These are phyloP conservation scores for Nasua narica DNA, from an alignment of 2,797 vertebrate species.

Conservation along the genomic window DNA sequence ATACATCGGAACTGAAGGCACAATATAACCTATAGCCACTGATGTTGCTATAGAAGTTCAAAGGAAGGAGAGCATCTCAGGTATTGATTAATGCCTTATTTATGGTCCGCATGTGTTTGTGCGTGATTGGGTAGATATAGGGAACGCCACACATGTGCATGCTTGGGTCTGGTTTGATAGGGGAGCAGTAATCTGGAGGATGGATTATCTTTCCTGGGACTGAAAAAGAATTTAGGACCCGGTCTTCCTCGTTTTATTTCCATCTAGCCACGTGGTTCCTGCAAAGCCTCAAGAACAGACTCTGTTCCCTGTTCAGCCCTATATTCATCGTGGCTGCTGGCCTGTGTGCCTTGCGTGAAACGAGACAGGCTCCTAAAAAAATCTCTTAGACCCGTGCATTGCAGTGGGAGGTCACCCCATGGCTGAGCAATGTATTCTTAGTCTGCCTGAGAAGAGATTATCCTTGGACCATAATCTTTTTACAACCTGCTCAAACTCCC, in stretches of 20 bases:
- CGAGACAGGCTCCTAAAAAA: neutral
- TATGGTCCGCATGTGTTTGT: neutral
- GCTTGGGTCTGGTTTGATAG: neutral
- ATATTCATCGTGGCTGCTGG: neutral
- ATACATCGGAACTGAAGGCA: neutral
- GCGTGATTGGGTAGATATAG: neutral
- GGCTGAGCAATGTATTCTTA: neutral
- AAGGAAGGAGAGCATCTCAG: neutral
- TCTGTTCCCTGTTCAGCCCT: neutral
- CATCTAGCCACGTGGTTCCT: neutral
- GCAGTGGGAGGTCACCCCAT: neutral
- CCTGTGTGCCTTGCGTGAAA: neutral
- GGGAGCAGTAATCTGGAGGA: neutral
- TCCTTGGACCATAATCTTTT: constrained; percentile 30
- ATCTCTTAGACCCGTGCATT: neutral
- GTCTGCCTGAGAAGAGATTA: neutral
- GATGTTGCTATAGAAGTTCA: neutral
- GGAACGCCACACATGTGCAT: neutral
- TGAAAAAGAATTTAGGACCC: neutral
- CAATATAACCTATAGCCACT: neutral
- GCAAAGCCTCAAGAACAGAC: neutral
- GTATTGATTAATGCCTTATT: neutral
- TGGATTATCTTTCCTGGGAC: neutral
- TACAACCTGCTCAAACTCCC: neutral
- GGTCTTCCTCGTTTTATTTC: neutral